Evolutionary conservation across 2,888 invertebrate genomes (phyloP), one percentile per base, ranked within the genome.

Genomic region (Timandra comae): DNA sequence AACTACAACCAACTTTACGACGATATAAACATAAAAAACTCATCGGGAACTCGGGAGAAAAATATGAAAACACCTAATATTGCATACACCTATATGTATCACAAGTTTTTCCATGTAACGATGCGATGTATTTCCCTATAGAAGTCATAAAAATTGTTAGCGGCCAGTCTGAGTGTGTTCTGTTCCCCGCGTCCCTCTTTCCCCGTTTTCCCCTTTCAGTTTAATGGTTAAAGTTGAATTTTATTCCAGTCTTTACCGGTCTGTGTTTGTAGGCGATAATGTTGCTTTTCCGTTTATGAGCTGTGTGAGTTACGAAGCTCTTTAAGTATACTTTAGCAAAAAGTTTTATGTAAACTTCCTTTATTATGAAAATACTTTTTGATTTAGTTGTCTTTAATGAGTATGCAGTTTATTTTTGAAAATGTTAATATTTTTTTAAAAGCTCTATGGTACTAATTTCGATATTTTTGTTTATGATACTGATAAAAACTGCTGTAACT

Each of bases 111-210:
- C 76, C 77, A 77, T 81, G 76, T 73, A 76, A 63, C 60, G 62
- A 58, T 61, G 72, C 70, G 70, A 56, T 55, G 70, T 81, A 84
- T 84, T 84, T 84, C 82, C 84, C 82, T 80, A 81, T 78, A 81
- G 84, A 75, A 81, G 77, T 77, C 77, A 74, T 84, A 84, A 82
- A 82, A 75, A 80, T 64, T 67, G 68, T 76, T 66, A 70, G 64
- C 59, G 62, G 63, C 48, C 62, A 57, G 61, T 47, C 42, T 47
- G 42, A 33, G 29, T 27, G 28, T 25, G 27, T 25, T n/a, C n/a
- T n/a, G n/a, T 27, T 29, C 20, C 43, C 45, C 46, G 41, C 50
- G 32, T 40, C 32, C 35, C 42, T 36, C 34, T 45, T 41, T 22
- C 22, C 43, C 45, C 36, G 27, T 37, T 41, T 43, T 26, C 42